Base-by-base conservation (phyloP, 2,888 invertebrate genomes). In the Labia minor region DNA sequence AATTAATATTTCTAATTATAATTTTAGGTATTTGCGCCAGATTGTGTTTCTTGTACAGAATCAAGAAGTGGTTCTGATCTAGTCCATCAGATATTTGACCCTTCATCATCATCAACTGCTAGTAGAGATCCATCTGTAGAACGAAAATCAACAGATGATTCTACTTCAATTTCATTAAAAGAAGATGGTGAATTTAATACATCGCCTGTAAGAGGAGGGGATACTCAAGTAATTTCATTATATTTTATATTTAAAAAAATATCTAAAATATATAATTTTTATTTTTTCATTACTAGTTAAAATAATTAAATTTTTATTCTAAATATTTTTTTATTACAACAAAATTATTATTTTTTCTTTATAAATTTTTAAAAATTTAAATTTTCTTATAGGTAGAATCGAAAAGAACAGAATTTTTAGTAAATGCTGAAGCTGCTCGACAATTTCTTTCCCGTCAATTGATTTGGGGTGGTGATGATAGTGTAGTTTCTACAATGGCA, bases 401-500 rank as follows among this genome's bases (percentile, higher is more conserved):
- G 65, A 83, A 83, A 73, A 78, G 81, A 68, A 87, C 86, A 73
- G 85, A 86, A 72, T 85, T 87, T 73, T 86, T 89, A 74, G 85
- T 89, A n/a, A 88, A 89, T 74, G 87, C 88, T 21, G 87, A 87
- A 78, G 87, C 88, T 63, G 89, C 90, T 1, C 83, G 85, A 72
- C 88, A 90, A 72, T 90, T 88, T 77, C 77, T 90, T 65, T 87
- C 87, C 18, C 81, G 85, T 72, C 90, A 90, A 73, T 78, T 89
- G 19, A 87, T 87, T 1, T 87, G 87, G 85, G 85, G 86, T 63
- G 88, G 88, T 75, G 86, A 87, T 73, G 82, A 85, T 72, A 76
- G 86, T 64, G 82, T 84, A 19, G 86, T 88, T 21, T 86, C 86
- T 65, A 88, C 85, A 73, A 83, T 88, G 72, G 87, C 87, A 1